Evolutionary conservation across 2,888 invertebrate genomes (phyloP).

Genomic region (Spisula subtruncata): DNA sequence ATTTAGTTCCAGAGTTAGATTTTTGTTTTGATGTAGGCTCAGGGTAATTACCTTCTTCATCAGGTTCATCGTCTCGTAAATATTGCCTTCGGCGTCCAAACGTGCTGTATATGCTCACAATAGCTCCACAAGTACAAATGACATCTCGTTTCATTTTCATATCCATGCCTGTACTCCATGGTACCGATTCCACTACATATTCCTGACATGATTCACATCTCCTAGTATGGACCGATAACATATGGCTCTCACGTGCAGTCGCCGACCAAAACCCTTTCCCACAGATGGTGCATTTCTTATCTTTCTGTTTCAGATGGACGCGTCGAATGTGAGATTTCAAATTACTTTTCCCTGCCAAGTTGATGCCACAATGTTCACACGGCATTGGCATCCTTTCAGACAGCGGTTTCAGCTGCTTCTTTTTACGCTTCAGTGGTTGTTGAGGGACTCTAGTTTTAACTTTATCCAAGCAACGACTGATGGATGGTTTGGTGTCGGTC

Average conservation of each 20-base stretch:
- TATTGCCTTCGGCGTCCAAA: conserved; percentile 62
- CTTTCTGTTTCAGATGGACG: conserved; percentile 60
- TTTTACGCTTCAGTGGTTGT: conserved; percentile 33
- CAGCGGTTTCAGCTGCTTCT: conserved; percentile 51
- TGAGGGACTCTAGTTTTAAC: neutral
- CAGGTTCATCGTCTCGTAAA: conserved; percentile 59
- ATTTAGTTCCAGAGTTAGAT: conserved; percentile 64
- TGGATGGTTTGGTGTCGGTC: neutral
- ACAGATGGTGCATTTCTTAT: conserved; percentile 65
- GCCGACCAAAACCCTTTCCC: conserved; percentile 63
- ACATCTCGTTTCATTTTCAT: conserved; percentile 67
- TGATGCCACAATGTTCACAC: conserved; percentile 66
- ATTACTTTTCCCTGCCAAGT: conserved; percentile 64
- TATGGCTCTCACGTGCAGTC: conserved; percentile 67
- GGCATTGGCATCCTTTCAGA: conserved; percentile 63
- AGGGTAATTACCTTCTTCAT: conserved; percentile 56
- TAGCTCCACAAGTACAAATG: conserved; percentile 68
- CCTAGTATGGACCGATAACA: conserved; percentile 68
- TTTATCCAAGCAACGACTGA: neutral
- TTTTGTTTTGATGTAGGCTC: conserved; percentile 34
- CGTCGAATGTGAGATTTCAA: conserved; percentile 62
- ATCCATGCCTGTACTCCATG: conserved; percentile 65
- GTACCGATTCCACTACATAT: conserved; percentile 71
- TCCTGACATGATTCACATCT: conserved; percentile 67
- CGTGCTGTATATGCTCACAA: conserved; percentile 66